phyloP scores from a whole-genome alignment of 2,888 invertebrate genomes.

The Coelinius sp. region DNA sequence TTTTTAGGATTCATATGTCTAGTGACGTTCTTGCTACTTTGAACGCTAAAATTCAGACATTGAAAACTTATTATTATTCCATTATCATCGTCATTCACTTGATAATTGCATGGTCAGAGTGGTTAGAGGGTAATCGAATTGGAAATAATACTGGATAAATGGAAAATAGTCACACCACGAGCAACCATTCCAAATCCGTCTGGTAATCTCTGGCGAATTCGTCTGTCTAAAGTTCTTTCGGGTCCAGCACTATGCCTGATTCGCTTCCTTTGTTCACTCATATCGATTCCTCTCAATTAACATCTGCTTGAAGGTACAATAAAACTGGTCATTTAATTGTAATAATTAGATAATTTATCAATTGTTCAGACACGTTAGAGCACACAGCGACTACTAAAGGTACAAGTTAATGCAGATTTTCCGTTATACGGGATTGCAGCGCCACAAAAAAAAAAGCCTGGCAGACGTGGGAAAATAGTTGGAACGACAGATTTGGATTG shows the following conservation, averaged over 20 bases:
- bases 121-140: conserved; percentile 11
- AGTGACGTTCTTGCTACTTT: neutral
- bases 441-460: conserved; percentile 18
- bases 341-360: neutral
- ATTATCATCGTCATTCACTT: neutral
- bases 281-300: conserved; percentile 33
- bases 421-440: conserved; percentile 4
- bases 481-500: conserved; percentile 2
- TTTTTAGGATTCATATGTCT: conserved; percentile 20
- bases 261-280: conserved; percentile 56
- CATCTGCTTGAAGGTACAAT: neutral
- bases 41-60: neutral
- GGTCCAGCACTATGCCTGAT: conserved; percentile 45
- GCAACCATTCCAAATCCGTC: conserved; percentile 53
- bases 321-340: neutral
- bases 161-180: conserved; percentile 43
- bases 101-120: neutral
- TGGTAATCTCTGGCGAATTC: conserved; percentile 53
- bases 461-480: conserved; percentile 21
- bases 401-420: neutral
- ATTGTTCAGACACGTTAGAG: neutral
- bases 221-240: conserved; percentile 45
- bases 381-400: conserved; percentile 15
- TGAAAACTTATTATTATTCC: neutral
- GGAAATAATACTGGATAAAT: conserved; percentile 10